Base-by-base conservation (phyloP, 2,888 invertebrate genomes). In the Netelia melanura region DNA sequence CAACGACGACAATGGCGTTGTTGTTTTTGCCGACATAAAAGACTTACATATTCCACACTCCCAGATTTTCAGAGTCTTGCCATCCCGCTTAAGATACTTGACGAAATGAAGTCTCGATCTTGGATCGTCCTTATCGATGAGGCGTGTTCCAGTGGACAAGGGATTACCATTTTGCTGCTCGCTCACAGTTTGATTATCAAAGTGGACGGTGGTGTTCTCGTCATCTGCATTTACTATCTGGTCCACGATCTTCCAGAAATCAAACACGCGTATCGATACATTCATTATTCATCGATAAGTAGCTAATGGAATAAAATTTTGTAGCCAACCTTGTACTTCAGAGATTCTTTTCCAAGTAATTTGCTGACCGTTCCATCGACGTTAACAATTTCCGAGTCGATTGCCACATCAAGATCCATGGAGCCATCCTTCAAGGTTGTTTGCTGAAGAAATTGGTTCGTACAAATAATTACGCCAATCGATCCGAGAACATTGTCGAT, bases 11-110 rank as follows among this genome's bases (percentile, higher is more conserved):
- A 21, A 21, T 21, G 21, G 21, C 21, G 21, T 21, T 21, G 21
- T 21, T 21, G 21, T 1, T 21, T 21, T 21, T 21, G 14, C 54
- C 11, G 8, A 54, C 78, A 89, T 38, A 38, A 38, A 38, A 38
- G 38, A 95, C 96, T 95, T 91, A 96, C 97, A 97, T 87, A 96
- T 96, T 6, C 96, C 96, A 90, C 97, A 97, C 90, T 97, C 96
- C 96, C 96, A 97, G 2, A 96, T 94, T 91, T 96, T 97, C 52
- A 96, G 94, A 5, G 96, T 96, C 79, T 96, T 95, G 1, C 96
- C 97, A 86, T 96, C 95, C 68, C 96, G 94, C 88, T 96, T 95
- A 61, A 96, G 95, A 88, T 96, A 96, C 90, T 96, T 96, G 1
- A 97, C 95, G 89, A 95, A 96, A 90, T 96, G 96, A 44, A 95